Percentiles rank a stretch among this genome's conserved stretches.
These are phyloP conservation scores for Fregata magnificens DNA, from an alignment of 2,113 vertebrate genomes.

Conservation along the genomic window DNA sequence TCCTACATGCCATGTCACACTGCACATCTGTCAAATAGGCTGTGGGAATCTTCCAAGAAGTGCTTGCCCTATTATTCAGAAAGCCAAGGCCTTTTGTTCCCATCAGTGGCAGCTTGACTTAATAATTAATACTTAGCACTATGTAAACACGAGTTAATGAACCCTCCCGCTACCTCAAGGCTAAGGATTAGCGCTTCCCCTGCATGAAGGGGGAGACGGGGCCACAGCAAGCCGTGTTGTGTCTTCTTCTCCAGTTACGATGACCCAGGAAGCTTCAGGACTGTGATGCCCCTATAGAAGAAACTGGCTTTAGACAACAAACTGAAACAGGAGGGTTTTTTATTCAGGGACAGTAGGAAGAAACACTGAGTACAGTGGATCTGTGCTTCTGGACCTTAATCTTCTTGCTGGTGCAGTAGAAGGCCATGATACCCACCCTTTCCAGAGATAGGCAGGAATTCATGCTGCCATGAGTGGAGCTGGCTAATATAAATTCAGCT, in stretches of 20 bases:
- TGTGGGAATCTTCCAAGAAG: constrained; percentile 10
- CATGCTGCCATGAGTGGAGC: not conserved
- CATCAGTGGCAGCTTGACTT: constrained; percentile 23
- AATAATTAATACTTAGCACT: constrained; percentile 50
- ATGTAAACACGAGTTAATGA: constrained; percentile 54
- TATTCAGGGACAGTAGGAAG: not conserved
- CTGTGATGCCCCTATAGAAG: not conserved
- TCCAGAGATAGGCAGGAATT: not conserved
- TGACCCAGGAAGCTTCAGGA: not conserved
- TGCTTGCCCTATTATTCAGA: not conserved
- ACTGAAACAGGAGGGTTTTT: not conserved
- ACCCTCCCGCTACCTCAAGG: not conserved
- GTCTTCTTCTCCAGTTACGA: not conserved
- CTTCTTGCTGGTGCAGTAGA: not conserved
- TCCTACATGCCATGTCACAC: not conserved
- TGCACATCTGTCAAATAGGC: not conserved
- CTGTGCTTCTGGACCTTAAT: not conserved
- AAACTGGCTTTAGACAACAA: not conserved
- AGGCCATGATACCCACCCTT: not conserved
- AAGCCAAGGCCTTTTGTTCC: constrained; percentile 37
- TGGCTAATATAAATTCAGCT: not conserved
- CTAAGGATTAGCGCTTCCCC: not conserved
- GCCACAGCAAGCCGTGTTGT: not conserved
- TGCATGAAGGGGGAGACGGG: not conserved
- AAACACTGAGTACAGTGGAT: not conserved